Conservation (phyloP, 2,113 vertebrate species). For the Hylia prasina region DNA sequence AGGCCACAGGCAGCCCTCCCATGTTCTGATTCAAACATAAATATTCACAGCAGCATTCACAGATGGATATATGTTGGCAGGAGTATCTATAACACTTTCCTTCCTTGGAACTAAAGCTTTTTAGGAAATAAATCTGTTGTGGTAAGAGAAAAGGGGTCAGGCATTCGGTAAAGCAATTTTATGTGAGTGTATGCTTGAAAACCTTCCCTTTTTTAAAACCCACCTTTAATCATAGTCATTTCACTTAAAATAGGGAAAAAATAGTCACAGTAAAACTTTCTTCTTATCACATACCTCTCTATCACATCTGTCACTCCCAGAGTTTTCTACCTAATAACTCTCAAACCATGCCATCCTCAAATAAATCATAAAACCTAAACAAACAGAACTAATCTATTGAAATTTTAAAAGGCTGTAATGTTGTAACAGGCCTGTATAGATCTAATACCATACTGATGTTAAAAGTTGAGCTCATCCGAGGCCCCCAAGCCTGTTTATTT, state of each 20-base stretch:
- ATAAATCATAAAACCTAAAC: background rate
- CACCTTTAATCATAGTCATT: background rate
- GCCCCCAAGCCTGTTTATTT: background rate
- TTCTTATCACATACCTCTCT: background rate
- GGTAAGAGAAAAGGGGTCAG: background rate
- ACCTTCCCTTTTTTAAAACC: background rate
- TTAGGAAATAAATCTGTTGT: background rate
- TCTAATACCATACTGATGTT: background rate
- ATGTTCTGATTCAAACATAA: background rate
- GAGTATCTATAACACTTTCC: constrained; percentile 3
- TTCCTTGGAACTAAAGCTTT: background rate
- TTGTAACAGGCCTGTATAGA: background rate
- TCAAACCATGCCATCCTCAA: background rate
- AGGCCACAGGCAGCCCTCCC: background rate
- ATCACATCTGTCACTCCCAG: background rate
- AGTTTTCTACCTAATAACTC: background rate
- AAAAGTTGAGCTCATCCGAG: background rate
- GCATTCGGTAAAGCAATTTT: background rate
- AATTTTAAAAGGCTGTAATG: background rate
- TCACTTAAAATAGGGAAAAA: background rate
- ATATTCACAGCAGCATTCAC: constrained; percentile 27
- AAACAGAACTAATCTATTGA: background rate
- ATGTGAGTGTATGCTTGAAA: background rate
- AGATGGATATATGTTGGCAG: constrained; percentile 37
- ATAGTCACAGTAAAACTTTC: background rate